Base-by-base conservation (phyloP, 2,797 vertebrate genomes). In the Arrhamphus sclerolepis region DNA sequence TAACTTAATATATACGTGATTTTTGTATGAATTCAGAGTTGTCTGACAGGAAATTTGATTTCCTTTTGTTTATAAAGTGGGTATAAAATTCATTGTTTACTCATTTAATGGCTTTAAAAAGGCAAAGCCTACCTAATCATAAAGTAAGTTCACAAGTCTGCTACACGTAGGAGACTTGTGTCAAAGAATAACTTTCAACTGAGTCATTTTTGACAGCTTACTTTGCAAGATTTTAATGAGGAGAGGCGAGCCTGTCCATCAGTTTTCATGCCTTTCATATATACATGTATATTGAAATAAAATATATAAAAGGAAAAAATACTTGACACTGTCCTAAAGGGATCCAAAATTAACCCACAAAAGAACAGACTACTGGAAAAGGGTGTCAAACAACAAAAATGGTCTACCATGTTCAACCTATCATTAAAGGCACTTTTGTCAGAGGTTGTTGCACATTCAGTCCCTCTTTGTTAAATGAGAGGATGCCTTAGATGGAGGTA, bases 391-490 rank as follows among this genome's bases (percentile, higher is more conserved):
- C 72, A 76, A 54, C 63, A 51, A 58, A 44, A 56, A 43, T 9
- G 28, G 29, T 50, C 52, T 56, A 40, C 57, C 55, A 54, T 58
- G 55, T 68, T 60, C 80, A 34, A 60, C 43, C 69, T 72, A 68
- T 84, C 66, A 85, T 84, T 83, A 86, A 75, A 69, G 51, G 21
- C 57, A 47, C 40, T 84, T 88, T 85, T 62, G 71, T 63, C 56
- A 78, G 87, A 90, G 83, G 85, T 73, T 70, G 82, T 85, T 78
- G 62, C 77, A 72, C 44, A 72, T 84, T 80, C 82, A 81, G 74
- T 78, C 72, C 80, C 31, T 83, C 70, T 84, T 88, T 80, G 62
- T 66, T 82, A 91, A 90, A 81, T 89, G 64, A 82, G 81, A 77
- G 77, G 79, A 78, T 82, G 72, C 87, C 88, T 85, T 89, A 85